Conservation (phyloP, 2,113 vertebrate genomes). For the Xenus cinereus region DNA sequence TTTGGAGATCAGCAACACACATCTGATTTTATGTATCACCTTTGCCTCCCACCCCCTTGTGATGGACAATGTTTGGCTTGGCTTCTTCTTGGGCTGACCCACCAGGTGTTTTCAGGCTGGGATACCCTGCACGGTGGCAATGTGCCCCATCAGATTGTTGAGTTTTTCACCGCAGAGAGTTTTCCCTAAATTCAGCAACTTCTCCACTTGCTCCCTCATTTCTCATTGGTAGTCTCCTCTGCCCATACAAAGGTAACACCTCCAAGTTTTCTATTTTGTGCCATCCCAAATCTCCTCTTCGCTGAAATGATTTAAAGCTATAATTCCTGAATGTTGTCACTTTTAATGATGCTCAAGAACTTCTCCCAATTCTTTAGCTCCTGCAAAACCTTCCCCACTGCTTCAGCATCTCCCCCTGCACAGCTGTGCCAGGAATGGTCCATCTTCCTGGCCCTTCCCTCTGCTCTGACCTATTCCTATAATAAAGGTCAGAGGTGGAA, state of each 20-base stretch:
- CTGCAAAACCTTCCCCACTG: background rate
- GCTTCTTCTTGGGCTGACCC: background rate
- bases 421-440: background rate
- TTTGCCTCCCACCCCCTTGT: rapidly evolving
- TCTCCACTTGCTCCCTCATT: background rate
- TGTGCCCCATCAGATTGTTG: rapidly evolving
- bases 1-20: background rate
- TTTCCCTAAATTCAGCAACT: background rate
- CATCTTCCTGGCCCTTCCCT: background rate
- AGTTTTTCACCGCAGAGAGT: background rate
- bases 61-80: background rate
- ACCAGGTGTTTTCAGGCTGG: background rate
- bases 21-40: background rate
- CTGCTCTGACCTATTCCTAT: background rate
- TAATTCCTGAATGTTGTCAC: background rate
- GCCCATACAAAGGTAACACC: background rate
- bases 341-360: background rate
- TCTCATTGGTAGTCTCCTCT: background rate
- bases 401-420: background rate
- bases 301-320: background rate
- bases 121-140: background rate
- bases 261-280: background rate
- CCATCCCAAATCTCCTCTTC: background rate
- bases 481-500: background rate
- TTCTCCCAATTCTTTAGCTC: background rate